Conservation (phyloP, 2,113 vertebrate genomes). For the Pitta sordida region DNA sequence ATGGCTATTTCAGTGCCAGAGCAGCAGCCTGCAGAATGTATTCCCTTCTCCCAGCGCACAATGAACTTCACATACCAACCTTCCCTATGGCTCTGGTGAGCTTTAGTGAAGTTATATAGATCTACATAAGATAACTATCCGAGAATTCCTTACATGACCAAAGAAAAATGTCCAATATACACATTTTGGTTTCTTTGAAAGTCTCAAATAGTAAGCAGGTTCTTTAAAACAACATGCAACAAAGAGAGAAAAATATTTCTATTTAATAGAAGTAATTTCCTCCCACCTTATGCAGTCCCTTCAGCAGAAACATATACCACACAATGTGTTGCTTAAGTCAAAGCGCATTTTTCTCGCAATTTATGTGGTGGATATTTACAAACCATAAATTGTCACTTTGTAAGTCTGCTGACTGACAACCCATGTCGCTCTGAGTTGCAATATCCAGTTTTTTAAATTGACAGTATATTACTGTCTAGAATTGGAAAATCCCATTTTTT, state of each 20-base stretch:
- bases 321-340: background rate
- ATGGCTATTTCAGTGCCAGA: background rate
- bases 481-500: constrained; percentile 62
- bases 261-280: background rate
- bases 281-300: background rate
- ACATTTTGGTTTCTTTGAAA: background rate
- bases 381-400: constrained; percentile 47
- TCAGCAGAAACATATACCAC: background rate
- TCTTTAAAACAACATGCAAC: background rate
- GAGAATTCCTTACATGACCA: background rate
- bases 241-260: background rate
- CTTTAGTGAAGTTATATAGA: background rate
- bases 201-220: background rate
- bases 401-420: constrained; percentile 48
- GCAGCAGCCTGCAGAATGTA: background rate
- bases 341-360: constrained; percentile 51
- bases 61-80: background rate
- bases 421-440: background rate
- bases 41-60: background rate
- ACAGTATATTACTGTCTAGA: constrained; percentile 56
- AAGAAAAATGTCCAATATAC: background rate
- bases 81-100: background rate
- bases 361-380: constrained; percentile 47
- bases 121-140: background rate
- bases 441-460: constrained; percentile 27